Evolutionary conservation across 2,888 invertebrate species (phyloP).

Genomic region (Plusia festucae): DNA sequence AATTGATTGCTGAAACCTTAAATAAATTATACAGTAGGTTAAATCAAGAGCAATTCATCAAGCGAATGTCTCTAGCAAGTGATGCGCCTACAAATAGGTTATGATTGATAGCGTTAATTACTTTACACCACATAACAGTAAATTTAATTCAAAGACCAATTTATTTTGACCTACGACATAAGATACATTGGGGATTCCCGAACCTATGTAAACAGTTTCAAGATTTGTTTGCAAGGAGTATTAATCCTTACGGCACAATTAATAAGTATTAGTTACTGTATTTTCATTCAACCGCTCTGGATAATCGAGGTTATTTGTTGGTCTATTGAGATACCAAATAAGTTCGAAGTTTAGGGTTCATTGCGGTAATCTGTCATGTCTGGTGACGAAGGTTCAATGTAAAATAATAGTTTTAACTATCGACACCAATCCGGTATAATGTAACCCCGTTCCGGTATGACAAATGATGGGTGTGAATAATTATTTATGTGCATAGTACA

Average conservation of each 20-base stretch:
- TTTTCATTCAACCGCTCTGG: neutral
- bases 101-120: conserved; percentile 74
- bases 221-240: neutral
- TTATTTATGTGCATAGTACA: conserved; percentile 14
- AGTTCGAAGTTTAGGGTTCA: conserved; percentile 12
- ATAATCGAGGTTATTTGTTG: neutral
- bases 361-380: conserved; percentile 19
- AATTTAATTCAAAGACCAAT: conserved; percentile 24
- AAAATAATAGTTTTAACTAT: neutral
- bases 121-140: conserved; percentile 38
- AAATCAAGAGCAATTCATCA: conserved; percentile 68
- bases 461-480: conserved; percentile 20
- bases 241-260: neutral
- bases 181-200: conserved; percentile 7
- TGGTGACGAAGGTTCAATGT: neutral
- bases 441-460: conserved; percentile 7
- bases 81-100: conserved; percentile 63
- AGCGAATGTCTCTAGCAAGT: conserved; percentile 61
- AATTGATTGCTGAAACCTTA: conserved; percentile 26
- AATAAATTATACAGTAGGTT: conserved; percentile 23
- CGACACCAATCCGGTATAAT: conserved; percentile 10
- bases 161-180: conserved; percentile 26
- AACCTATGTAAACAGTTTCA: neutral
- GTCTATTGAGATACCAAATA: conserved; percentile 13
- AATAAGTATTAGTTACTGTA: neutral